These are phyloP conservation scores for Sitobion miscanthi DNA, from an alignment of 1,140 invertebrate species.

Conservation along the genomic window DNA sequence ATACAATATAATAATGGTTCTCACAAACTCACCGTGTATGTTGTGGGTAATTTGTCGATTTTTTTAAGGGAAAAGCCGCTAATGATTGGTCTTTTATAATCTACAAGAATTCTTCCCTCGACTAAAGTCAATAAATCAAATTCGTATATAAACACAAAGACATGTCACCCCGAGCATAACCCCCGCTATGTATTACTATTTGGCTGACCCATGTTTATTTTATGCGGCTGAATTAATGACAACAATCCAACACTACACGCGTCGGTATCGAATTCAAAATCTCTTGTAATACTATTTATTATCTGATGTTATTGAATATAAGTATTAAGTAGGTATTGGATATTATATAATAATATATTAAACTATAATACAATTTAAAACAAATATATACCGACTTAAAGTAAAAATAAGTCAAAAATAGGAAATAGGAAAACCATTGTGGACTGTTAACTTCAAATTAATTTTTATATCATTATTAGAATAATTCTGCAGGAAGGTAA, in stretches of 20 bases:
- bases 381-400: too few species aligned
- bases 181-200: conserved; percentile 25
- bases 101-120: conserved; percentile 44
- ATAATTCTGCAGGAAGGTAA: too few species aligned
- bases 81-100: conserved; percentile 50
- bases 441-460: too few species aligned
- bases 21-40: conserved; percentile 4
- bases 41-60: conserved; percentile 55
- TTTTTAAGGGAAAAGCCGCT: conserved; percentile 52
- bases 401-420: too few species aligned
- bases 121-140: conserved; percentile 48
- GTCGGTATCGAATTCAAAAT: conserved; percentile 15
- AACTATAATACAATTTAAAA: too few species aligned
- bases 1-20: conserved; percentile 33
- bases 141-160: conserved; percentile 7
- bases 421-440: too few species aligned
- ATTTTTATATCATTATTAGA: too few species aligned
- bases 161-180: conserved; percentile 22
- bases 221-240: conserved; percentile 47
- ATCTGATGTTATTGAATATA: background rate
- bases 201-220: conserved; percentile 40
- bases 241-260: conserved; percentile 37
- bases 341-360: background rate
- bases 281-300: conserved; percentile 5
- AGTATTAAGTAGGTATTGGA: background rate